Percentiles rank a stretch among this genome's conserved stretches.
phyloP scores from a whole-genome alignment of 2,797 vertebrate genomes.

The Nannoperca obscura region DNA sequence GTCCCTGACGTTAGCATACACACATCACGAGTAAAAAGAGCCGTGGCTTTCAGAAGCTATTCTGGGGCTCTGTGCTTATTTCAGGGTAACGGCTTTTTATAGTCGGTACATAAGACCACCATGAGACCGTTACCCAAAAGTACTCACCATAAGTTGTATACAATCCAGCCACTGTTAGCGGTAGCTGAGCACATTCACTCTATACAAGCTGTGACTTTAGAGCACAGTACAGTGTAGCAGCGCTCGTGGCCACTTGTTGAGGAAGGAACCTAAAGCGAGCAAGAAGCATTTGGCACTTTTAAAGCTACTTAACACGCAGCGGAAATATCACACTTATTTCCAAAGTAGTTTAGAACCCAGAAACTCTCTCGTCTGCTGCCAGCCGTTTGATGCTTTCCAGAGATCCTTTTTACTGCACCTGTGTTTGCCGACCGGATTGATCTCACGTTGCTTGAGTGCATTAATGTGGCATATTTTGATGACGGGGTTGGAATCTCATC shows the following conservation, averaged over 20 bases:
- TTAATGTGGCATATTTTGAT: constrained; percentile 68
- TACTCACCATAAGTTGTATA: constrained; percentile 49
- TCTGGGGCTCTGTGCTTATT: constrained; percentile 41
- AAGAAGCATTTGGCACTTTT: constrained; percentile 27
- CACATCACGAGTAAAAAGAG: constrained; percentile 25
- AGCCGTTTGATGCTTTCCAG: constrained; percentile 47
- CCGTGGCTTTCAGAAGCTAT: constrained; percentile 53
- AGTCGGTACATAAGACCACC: constrained; percentile 57
- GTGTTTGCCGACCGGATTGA: constrained; percentile 58
- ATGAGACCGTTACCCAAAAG: constrained; percentile 54
- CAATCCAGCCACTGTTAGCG: constrained; percentile 58
- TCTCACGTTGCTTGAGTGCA: constrained; percentile 39
- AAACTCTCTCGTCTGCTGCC: constrained; percentile 19
- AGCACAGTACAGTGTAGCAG: neutral
- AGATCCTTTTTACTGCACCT: constrained; percentile 48
- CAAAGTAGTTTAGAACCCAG: constrained; percentile 51
- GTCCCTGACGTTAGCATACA: constrained; percentile 11
- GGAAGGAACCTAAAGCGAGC: constrained; percentile 27
- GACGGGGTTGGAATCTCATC: constrained; percentile 70
- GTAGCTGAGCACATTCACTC: constrained; percentile 43
- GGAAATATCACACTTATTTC: constrained; percentile 47
- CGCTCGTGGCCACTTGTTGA: constrained; percentile 18
- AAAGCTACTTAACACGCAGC: constrained; percentile 17
- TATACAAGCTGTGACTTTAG: constrained; percentile 20
- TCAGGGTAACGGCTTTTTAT: constrained; percentile 35